Percentiles rank a stretch among this genome's conserved stretches.
phyloP scores from a whole-genome alignment of 35 echinoderm and acorn worm genomes.

The Patiria miniata region DNA sequence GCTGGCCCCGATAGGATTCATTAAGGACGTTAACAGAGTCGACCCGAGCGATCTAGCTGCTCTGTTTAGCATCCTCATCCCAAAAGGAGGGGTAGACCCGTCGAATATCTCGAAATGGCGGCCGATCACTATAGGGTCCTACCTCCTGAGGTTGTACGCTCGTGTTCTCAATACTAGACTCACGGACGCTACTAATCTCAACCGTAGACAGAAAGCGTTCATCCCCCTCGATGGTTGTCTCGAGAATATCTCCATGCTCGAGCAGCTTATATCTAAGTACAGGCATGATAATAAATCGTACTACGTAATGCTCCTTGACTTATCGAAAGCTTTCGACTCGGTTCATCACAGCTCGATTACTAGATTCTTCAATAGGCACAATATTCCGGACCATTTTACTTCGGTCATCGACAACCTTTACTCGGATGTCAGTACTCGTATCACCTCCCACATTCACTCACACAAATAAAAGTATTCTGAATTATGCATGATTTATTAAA shows the following conservation, averaged over 20 bases:
- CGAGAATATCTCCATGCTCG: constrained; percentile 7
- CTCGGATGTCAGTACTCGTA: too few relatives aligned
- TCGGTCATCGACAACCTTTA: too few relatives aligned
- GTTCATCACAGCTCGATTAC: constrained; percentile 11
- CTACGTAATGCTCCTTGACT: constrained; percentile 29
- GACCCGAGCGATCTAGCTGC: not conserved
- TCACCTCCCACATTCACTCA: too few relatives aligned
- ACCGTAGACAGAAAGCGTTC: constrained; percentile 34
- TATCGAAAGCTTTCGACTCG: constrained; percentile 45
- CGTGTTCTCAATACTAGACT: not conserved
- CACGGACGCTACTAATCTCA: not conserved
- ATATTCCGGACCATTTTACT: too few relatives aligned
- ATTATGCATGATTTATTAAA: too few relatives aligned
- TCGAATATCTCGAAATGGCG: not conserved
- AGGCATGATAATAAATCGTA: not conserved
- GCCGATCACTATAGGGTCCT: constrained; percentile 28
- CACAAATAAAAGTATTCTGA: too few relatives aligned
- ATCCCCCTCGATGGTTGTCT: constrained; percentile 38
- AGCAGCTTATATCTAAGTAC: not conserved
- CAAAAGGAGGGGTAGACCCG: not conserved
- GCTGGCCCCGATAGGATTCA: constrained; percentile 16
- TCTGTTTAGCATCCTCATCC: not conserved
- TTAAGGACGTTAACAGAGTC: not conserved
- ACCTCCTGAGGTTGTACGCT: not conserved
- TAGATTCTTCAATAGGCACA: not conserved